phyloP scores from a whole-genome alignment of 2,113 vertebrate species.

The Dipodomys spectabilis region DNA sequence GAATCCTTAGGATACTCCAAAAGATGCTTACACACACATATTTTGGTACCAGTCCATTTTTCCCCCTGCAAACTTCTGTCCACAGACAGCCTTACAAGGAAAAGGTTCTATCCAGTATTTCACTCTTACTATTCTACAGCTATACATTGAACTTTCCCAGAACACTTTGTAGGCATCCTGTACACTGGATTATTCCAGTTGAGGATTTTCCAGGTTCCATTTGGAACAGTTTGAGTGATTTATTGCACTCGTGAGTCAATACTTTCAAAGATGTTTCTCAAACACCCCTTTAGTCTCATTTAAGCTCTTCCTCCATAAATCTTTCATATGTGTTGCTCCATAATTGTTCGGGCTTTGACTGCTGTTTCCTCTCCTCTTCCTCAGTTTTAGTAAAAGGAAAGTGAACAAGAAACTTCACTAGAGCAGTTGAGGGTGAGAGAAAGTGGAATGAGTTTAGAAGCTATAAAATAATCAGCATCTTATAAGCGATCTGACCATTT shows the following conservation, averaged over 20 bases:
- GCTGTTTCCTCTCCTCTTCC: background rate
- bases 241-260: background rate
- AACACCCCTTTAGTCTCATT: background rate
- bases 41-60: background rate
- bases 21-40: background rate
- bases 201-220: conserved; percentile 14
- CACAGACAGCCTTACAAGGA: background rate
- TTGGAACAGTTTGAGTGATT: background rate
- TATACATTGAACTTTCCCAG: background rate
- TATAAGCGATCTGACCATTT: background rate
- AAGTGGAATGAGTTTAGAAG: background rate
- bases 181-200: background rate
- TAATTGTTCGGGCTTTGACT: background rate
- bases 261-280: background rate
- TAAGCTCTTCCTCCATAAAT: background rate
- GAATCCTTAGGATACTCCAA: background rate
- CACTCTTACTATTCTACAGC: background rate
- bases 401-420: background rate
- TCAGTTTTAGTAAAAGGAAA: conserved; percentile 25
- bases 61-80: conserved; percentile 9
- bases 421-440: background rate
- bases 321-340: background rate
- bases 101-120: background rate
- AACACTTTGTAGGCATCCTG: background rate
- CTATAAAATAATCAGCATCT: background rate